Conservation (phyloP, 2,888 invertebrate genomes). For the Leucophora obtusa region DNA sequence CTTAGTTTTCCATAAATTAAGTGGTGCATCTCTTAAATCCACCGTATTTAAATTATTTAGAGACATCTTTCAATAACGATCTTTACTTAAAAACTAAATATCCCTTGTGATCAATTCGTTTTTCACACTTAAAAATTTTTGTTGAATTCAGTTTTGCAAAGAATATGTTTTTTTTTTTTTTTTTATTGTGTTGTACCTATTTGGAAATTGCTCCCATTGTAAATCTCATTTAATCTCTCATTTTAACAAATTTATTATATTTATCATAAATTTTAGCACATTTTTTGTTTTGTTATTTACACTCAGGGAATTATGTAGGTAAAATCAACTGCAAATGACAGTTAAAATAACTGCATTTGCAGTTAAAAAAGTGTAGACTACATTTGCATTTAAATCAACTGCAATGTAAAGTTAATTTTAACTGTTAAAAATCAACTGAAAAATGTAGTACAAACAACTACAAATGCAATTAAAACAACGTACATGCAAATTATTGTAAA, state of each 20-base stretch:
- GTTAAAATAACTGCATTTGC: no score
- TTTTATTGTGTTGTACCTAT: constrained; percentile 31
- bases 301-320: no score
- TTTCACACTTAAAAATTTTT: constrained; percentile 41
- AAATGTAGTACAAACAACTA: no score
- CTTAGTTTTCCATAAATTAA: constrained; percentile 71
- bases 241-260: neutral
- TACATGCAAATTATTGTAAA: no score
- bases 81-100: constrained; percentile 39
- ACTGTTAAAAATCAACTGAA: no score
- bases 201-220: constrained; percentile 28
- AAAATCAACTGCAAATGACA: no score
- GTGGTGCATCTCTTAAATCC: constrained; percentile 66
- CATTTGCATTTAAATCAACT: no score
- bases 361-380: no score
- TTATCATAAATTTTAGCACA: constrained; percentile 44
- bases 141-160: neutral
- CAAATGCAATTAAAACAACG: no score
- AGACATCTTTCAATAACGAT: constrained; percentile 68
- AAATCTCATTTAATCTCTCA: constrained; percentile 23
- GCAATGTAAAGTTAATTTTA: no score
- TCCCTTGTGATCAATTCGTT: neutral
- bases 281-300: constrained; percentile 27
- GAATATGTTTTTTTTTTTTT: neutral
- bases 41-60: constrained; percentile 67